These are phyloP conservation scores for Lycophotia porphyrea DNA, from an alignment of 2,888 invertebrate genomes.

Conservation along the genomic window DNA sequence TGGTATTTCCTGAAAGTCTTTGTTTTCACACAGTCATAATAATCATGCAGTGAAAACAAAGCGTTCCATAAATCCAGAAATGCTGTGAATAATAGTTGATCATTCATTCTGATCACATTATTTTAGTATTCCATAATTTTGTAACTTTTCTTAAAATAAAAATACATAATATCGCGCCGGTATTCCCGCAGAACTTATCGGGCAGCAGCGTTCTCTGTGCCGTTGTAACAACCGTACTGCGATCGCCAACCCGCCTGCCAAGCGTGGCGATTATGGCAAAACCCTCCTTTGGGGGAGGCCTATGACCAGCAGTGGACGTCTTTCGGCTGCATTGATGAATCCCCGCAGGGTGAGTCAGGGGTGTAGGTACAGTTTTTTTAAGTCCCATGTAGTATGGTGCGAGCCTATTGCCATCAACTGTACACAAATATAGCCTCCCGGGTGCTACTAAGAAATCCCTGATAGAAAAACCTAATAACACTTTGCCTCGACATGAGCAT, in stretches of 20 bases:
- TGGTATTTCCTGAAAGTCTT: conserved; percentile 43
- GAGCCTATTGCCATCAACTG: background rate
- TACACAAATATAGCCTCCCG: background rate
- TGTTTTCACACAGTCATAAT: conserved; percentile 30
- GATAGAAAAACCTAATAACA: background rate
- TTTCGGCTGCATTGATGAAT: no score
- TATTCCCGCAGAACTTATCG: no score
- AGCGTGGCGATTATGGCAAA: no score
- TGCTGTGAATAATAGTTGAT: conserved; percentile 4
- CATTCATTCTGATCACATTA: background rate
- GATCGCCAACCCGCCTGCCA: no score
- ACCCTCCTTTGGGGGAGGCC: no score
- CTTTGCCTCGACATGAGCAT: background rate
- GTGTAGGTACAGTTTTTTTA: background rate
- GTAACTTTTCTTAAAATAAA: background rate
- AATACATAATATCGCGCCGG: background rate
- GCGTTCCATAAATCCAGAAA: background rate
- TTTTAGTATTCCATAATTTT: background rate
- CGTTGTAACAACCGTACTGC: no score
- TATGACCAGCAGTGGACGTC: no score
- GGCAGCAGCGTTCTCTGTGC: no score
- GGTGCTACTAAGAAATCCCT: background rate
- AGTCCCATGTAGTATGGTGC: background rate
- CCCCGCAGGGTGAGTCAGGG: background rate
- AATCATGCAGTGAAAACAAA: conserved; percentile 32